These are phyloP conservation scores for Coleophora deauratella DNA, from an alignment of 2,888 invertebrate genomes.

Conservation along the genomic window DNA sequence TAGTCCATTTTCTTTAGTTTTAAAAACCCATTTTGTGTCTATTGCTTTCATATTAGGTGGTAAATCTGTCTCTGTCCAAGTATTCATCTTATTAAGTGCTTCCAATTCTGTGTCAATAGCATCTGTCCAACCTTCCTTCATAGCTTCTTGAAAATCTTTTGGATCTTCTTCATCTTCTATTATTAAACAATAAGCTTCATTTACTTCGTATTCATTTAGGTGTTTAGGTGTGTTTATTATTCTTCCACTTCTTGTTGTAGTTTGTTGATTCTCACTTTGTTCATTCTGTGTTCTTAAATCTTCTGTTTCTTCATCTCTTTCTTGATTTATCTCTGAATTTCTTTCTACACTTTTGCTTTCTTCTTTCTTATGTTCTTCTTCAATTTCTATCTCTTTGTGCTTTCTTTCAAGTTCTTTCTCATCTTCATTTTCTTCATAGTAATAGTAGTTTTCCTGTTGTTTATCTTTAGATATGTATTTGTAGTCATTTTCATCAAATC, in stretches of 20 bases:
- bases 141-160: slow-evolving; percentile 13
- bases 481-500: slow-evolving; percentile 6
- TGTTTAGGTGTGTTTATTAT: slow-evolving; percentile 1
- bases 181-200: slow-evolving; percentile 6
- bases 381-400: neutral
- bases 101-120: slow-evolving; percentile 16
- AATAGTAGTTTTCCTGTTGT: neutral
- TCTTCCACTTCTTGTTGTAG: slow-evolving; percentile 1
- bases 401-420: neutral
- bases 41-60: slow-evolving; percentile 11
- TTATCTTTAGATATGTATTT: neutral
- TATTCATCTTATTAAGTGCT: slow-evolving; percentile 16
- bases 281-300: neutral
- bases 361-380: too few relatives aligned
- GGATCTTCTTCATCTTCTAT: neutral
- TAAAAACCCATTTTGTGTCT: slow-evolving; percentile 24
- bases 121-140: slow-evolving; percentile 13
- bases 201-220: slow-evolving; percentile 2
- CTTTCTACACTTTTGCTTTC: too few relatives aligned
- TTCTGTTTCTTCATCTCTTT: neutral
- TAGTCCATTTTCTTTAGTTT: slow-evolving; percentile 11
- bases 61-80: slow-evolving; percentile 12
- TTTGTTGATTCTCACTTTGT: neutral
- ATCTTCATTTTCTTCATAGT: slow-evolving; percentile 1
- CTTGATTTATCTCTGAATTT: neutral